Evolutionary conservation across 2,888 invertebrate species (phyloP).

Genomic region (Leucozona laternaria): DNA sequence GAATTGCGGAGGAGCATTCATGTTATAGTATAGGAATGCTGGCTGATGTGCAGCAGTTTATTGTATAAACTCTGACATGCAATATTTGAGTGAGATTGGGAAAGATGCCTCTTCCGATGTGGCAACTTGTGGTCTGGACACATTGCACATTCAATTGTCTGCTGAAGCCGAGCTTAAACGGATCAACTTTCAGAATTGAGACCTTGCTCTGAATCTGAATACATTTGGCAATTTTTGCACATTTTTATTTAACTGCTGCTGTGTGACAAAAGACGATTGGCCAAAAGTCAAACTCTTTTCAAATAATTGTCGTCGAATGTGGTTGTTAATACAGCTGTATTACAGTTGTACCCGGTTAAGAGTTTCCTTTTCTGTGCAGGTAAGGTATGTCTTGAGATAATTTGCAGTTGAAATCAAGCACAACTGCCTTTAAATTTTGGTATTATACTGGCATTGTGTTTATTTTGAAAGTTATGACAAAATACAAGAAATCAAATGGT

Average conservation of each 20-base stretch:
- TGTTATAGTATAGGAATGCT: not conserved
- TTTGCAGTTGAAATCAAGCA: no score
- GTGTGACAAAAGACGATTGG: constrained; percentile 45
- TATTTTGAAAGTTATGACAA: no score
- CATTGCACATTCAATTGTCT: not conserved
- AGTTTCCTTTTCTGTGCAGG: not conserved
- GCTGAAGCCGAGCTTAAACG: constrained; percentile 18
- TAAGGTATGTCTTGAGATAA: not conserved
- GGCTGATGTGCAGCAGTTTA: not conserved
- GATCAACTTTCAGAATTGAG: constrained; percentile 56
- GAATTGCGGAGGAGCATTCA: not conserved
- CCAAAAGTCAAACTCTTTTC: constrained; percentile 35
- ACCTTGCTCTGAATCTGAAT: constrained; percentile 63
- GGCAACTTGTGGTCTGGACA: constrained; percentile 33
- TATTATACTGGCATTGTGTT: no score
- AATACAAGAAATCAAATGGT: no score
- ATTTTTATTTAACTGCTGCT: constrained; percentile 21
- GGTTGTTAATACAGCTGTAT: not conserved
- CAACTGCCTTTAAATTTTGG: no score
- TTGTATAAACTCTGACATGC: constrained; percentile 3
- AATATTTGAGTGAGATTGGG: constrained; percentile 39
- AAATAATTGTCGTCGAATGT: constrained; percentile 8
- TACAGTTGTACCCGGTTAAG: not conserved
- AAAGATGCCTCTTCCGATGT: constrained; percentile 58
- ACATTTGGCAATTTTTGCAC: constrained; percentile 24